phyloP scores from a whole-genome alignment of 2,797 vertebrate species.

The Chelmon rostratus region DNA sequence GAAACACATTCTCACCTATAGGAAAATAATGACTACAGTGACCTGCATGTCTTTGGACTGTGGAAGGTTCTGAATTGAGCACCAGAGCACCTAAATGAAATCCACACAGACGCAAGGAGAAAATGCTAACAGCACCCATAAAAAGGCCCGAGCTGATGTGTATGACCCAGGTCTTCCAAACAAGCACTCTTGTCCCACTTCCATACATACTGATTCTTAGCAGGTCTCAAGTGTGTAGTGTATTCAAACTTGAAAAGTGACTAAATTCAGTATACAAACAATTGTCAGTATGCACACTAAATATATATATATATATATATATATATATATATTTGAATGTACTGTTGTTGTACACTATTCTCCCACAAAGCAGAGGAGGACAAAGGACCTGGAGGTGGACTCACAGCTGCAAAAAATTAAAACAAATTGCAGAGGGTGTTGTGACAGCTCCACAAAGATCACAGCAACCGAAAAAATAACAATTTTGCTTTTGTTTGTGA shows the following conservation, averaged over 20 bases:
- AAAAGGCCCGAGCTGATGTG: background rate
- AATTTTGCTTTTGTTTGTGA: background rate
- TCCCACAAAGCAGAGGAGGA: background rate
- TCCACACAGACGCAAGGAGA: background rate
- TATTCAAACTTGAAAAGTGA: background rate
- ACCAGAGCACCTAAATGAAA: background rate
- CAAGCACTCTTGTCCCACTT: background rate
- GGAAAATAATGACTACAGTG: background rate
- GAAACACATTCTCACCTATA: background rate
- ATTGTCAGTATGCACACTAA: too few relatives aligned
- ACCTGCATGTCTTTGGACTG: constrained; percentile 17
- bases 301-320: background rate
- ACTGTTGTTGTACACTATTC: too few relatives aligned
- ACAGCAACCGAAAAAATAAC: background rate
- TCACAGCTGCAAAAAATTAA: background rate
- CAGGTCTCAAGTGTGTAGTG: background rate
- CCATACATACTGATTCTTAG: background rate
- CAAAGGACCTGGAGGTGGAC: background rate
- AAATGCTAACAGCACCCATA: background rate
- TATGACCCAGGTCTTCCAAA: background rate
- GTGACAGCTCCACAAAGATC: background rate
- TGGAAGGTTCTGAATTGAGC: background rate
- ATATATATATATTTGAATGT: background rate
- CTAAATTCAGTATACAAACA: background rate
- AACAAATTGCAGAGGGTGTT: background rate